Evolutionary conservation across 64 coral and sea anemone genomes (phyloP), one percentile per base, ranked within the genome.

Genomic region (Porites lutea): DNA sequence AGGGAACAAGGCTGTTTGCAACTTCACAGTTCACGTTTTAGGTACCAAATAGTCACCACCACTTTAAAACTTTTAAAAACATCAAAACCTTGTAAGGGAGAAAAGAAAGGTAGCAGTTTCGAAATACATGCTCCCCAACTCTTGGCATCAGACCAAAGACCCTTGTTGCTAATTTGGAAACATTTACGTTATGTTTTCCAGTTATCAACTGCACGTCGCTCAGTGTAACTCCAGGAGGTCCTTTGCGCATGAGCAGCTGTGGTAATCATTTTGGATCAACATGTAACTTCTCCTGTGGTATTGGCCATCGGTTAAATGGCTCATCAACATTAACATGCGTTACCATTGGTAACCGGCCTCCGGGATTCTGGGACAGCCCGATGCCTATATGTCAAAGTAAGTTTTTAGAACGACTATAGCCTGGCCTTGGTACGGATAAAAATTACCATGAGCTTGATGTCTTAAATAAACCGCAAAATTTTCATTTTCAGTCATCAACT

Each of bases 241-340:
- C 13, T 48, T 19, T 84, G 15, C 27, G 2, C n/a, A n/a, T 51
- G 45, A 66, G 37, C 65, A 48, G 44, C 2, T 84, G 78, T 48
- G 19, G 60, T 43, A 81, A 37, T 59, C 18, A 81, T 81, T 81
- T 57, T 18, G 78, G 78, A 60, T 52, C 52, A 4, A 81, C 45
- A 15, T 81, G 78, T 59, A 81, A 81, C 78, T 81, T 81, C 60
- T 50, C 78, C n/a, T 81, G 78, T 81, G 20, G 19, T 0, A 43
- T 27, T 81, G 78, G 78, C 4, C 60, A 81, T 55, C 54, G 78
- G 14, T 60, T 81, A 37, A 43, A 59, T 60, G 81, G 81, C 44
- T 50, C 65, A 46, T n/a, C 59, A 65, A 66, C 5, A 11, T 5
- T 84, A 12, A 84, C 59, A 15, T 84, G 81, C 65, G 15, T 66